Base-by-base conservation (phyloP, 2,113 vertebrate species). In the Onychostruthus taczanowskii region DNA sequence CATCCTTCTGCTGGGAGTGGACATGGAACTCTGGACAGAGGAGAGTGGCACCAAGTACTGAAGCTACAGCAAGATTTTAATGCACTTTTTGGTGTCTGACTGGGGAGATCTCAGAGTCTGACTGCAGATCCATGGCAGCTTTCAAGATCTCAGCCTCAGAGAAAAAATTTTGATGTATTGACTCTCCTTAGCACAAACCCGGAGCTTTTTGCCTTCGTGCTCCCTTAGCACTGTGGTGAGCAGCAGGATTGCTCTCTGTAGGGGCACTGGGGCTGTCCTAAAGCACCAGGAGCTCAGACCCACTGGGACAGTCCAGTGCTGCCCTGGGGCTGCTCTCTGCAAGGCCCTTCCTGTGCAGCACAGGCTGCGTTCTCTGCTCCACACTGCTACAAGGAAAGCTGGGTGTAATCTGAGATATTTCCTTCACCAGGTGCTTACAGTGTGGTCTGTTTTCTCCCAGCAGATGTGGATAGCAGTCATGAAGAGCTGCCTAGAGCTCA, bases 391-490 rank as follows among this genome's bases (percentile, higher is more conserved):
- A 52, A 68, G 68, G 30, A 56, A 53, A 79, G 30, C 8, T 30
- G 33, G 6, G 11, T 53, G 11, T 22, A 64, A 76, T 68, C 21
- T 83, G 39, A 72, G 61, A 33, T 27, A 41, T 19, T 76, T 76
- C 41, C 37, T 22, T 39, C 13, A 24, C 10, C 8, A 21, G 0
- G 6, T 31, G 4, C 19, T 67, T 35, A 10, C 0, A 11, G 3
- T 19, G 13, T 21, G 10, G 41, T 70, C 28, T 68, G 1, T 67
- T 50, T 53, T 62, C 61, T 72, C 75, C 30, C 23, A 59, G 33
- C 13, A 41, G 39, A 41, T 41, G 39, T 41, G 39, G 39, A 41
- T 41, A 41, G 39, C 39, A 84, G 41, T 27, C 26, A 22, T 31
- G n/a, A 81, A 74, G 26, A 82, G 13, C 53, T 47, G 30, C 13